These are phyloP conservation scores for Prosopocoilus inquinatus DNA, from an alignment of 2,888 invertebrate species.

Conservation along the genomic window DNA sequence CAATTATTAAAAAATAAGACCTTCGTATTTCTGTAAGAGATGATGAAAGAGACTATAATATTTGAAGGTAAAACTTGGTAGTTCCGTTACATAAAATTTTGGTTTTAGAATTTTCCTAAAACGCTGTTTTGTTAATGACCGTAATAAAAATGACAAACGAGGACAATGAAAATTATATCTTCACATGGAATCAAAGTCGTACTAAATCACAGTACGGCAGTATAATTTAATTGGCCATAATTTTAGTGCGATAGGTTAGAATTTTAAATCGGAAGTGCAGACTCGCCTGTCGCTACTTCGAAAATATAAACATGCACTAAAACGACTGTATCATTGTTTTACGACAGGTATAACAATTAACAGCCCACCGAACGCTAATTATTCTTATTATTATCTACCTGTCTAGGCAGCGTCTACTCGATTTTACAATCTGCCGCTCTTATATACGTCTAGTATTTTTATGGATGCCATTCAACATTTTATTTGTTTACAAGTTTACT, in stretches of 20 bases:
- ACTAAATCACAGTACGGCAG: neutral
- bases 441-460: constrained; percentile 35
- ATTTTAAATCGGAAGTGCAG: constrained; percentile 33
- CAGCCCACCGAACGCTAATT: constrained; percentile 42
- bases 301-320: constrained; percentile 42
- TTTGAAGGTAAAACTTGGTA: no score
- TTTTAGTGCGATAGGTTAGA: constrained; percentile 28
- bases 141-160: neutral
- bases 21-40: no score
- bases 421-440: constrained; percentile 4
- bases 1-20: no score
- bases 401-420: constrained; percentile 31
- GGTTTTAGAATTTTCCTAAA: no score
- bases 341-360: constrained; percentile 45
- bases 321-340: constrained; percentile 44
- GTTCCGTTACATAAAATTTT: no score
- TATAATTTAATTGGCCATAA: constrained; percentile 26
- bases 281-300: constrained; percentile 30
- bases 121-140: neutral
- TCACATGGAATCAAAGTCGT: neutral
- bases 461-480: constrained; percentile 44
- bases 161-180: neutral
- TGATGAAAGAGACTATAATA: no score
- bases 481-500: constrained; percentile 50
- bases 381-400: constrained; percentile 37